Conservation (phyloP, 1,140 invertebrate species). For the Cydia pomonella region DNA sequence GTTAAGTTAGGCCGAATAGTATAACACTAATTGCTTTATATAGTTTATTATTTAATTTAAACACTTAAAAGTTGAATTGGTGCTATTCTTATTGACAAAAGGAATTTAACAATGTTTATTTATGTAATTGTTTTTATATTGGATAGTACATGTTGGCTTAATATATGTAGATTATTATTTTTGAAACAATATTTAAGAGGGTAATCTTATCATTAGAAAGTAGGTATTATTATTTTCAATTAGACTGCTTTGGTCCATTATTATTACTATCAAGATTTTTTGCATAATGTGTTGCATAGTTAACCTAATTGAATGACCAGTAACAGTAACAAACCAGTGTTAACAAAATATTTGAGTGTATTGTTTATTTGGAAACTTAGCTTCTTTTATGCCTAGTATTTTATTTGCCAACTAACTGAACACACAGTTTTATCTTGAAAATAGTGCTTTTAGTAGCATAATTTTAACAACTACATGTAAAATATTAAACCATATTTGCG, state of each 20-base stretch:
- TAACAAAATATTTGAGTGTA: not conserved
- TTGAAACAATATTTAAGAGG: not conserved
- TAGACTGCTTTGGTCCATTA: not conserved
- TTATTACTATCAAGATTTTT: not conserved
- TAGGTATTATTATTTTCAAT: not conserved
- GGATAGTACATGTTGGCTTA: not conserved
- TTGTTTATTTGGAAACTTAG: not conserved
- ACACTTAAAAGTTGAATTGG: conserved; percentile 50
- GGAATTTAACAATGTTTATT: conserved; percentile 22
- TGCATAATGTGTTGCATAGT: not conserved
- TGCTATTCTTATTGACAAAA: conserved; percentile 57
- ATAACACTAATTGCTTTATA: conserved; percentile 40
- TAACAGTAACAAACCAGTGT: not conserved
- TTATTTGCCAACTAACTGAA: not conserved
- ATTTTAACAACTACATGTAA: no score
- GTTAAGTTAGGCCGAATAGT: conserved; percentile 37
- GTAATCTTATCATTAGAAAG: not conserved
- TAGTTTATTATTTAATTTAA: conserved; percentile 37
- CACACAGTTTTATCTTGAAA: no score
- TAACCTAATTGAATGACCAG: not conserved
- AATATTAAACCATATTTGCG: no score
- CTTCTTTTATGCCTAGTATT: not conserved
- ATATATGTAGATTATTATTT: not conserved
- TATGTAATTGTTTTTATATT: conserved; percentile 19
- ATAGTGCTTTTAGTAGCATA: not conserved